Evolutionary conservation across 2,888 invertebrate genomes (phyloP), one percentile per base, ranked within the genome.

Genomic region (Drosophila merina): DNA sequence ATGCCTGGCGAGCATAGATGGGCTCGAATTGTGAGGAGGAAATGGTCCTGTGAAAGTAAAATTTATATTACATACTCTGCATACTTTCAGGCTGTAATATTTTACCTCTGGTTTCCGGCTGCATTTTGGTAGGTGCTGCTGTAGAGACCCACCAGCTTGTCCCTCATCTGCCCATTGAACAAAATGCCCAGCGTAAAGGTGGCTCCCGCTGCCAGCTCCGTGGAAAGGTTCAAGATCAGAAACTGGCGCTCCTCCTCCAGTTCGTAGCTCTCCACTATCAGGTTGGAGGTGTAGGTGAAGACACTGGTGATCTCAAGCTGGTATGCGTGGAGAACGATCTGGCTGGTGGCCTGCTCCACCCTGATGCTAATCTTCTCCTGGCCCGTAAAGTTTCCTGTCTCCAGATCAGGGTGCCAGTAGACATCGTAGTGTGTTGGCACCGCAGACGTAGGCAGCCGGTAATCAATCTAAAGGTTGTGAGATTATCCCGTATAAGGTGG

Each of bases 1-100:
- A 98, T 0, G 97, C 96, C 92, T 96, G 95, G n/a, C 98, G 94
- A 0, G 98, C 98, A 91, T 97, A 96, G 0, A 97, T 97, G 0
- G 98, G 97, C 90, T 98, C 96, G 88, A 99, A 98, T 92, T 98
- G 97, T 5, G 97, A 96, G 0, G 97, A 96, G 1, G 97, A 97
- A 90, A 98, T 95, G 44, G 93, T 93, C 77, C 97, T 97, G 36
- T 12, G 2, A 6, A 36, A n/a, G 33, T 33, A 10, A 36, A 36
- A n/a, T 10, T 5, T 2, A 33, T 33, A 10, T 33, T 10, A n/a
- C 5, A 6, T n/a, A 36, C 6, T 14, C 30, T 31, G 74, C 75
- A 75, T 82, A 67, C 68, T 71, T 74, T 74, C 55, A 56, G 79
- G 77, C 74, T 8, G 20, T 2, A 40, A 36, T 6, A 3, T 2